Evolutionary conservation across 2,113 vertebrate genomes (phyloP).

Genomic region (Prinia subflava): DNA sequence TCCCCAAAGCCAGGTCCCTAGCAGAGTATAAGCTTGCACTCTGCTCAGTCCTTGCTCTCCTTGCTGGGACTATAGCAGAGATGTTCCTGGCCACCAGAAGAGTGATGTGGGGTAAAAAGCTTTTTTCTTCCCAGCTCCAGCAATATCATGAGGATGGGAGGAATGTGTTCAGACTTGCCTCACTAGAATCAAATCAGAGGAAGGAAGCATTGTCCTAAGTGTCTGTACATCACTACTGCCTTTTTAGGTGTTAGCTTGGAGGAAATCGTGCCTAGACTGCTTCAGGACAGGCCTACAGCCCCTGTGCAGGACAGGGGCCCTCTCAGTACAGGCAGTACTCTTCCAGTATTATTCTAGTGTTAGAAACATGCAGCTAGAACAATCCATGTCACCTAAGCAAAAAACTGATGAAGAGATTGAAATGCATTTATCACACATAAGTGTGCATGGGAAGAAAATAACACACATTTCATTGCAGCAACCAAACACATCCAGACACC

Average conservation of each 20-base stretch:
- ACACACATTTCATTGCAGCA: neutral
- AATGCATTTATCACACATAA: neutral
- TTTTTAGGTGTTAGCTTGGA: neutral
- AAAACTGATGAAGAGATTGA: neutral
- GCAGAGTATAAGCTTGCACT: neutral
- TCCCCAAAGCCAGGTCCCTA: rapidly evolving
- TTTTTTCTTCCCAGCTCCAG: neutral
- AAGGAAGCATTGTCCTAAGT: neutral
- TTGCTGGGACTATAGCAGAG: neutral
- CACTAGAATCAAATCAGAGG: neutral
- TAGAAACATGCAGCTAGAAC: neutral
- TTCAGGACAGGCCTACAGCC: neutral
- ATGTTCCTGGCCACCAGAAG: neutral
- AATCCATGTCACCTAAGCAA: neutral
- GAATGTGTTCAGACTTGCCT: neutral
- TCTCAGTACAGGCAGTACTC: neutral
- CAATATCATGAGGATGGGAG: neutral
- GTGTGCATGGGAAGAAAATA: rapidly evolving
- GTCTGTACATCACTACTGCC: rapidly evolving
- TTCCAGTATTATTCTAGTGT: neutral
- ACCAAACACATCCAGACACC: neutral
- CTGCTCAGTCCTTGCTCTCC: neutral
- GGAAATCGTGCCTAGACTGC: rapidly evolving
- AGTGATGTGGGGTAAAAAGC: neutral
- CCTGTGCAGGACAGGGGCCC: rapidly evolving